Evolutionary conservation across 92 coral and sea anemone species (phyloP).

Genomic region (Pocillopora meandrina): DNA sequence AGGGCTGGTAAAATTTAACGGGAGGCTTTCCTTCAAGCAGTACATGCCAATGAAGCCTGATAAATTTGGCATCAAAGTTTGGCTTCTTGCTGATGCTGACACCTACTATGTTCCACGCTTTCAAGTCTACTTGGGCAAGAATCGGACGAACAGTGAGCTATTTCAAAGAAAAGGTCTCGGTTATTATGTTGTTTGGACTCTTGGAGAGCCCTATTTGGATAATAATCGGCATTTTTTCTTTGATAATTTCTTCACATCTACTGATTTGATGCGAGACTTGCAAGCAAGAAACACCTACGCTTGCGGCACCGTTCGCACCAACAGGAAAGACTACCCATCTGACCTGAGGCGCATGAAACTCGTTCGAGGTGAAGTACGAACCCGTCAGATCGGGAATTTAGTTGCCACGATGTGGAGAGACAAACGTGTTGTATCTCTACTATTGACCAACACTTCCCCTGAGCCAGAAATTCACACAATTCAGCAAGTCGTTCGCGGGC

Average conservation of each 20-base stretch:
- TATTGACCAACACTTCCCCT: conserved; percentile 20
- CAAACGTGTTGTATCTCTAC: conserved; percentile 28
- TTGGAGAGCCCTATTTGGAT: too few species aligned
- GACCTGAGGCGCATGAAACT: conserved; percentile 25
- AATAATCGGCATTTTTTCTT: too few species aligned
- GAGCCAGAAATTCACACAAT: conserved; percentile 22
- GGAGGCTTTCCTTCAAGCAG: too few species aligned
- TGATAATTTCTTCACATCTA: too few species aligned
- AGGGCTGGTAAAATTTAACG: too few species aligned
- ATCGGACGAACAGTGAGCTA: conserved; percentile 28
- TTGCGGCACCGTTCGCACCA: conserved; percentile 16
- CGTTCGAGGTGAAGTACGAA: conserved; percentile 15
- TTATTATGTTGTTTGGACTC: conserved; percentile 36
- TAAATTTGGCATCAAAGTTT: too few species aligned
- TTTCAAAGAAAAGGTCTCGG: too few species aligned
- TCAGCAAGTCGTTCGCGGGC: not conserved
- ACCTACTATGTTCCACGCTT: conserved; percentile 45
- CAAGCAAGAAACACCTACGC: conserved; percentile 10
- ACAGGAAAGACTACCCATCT: conserved; percentile 19
- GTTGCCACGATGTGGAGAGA: conserved; percentile 35
- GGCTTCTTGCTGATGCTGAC: conserved; percentile 38
- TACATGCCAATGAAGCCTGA: too few species aligned
- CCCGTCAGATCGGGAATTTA: conserved; percentile 23
- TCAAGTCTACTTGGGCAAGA: conserved; percentile 45
- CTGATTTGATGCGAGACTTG: conserved; percentile 17